Base-by-base conservation (phyloP, 2,888 invertebrate species). In the Pandemis cinnamomeana region DNA sequence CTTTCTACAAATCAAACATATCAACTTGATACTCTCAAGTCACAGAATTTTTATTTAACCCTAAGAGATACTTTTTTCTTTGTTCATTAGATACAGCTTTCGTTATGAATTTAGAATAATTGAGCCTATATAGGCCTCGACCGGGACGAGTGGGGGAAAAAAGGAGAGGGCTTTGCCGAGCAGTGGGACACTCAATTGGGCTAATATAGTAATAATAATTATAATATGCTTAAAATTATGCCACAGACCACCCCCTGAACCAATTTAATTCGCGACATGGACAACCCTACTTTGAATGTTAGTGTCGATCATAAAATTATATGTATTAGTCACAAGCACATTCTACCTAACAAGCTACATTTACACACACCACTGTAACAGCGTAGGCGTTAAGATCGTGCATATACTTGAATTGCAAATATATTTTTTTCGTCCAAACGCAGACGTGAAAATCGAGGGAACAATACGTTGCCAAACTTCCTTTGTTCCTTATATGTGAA, bases 401-500 rank as follows among this genome's bases (percentile, higher is more conserved):
- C 79, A 82, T 82, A 81, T 82, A 84, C 84, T 86, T 85, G 82
- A 87, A 87, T 87, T 91, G 87, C 86, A 86, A 89, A 89, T 75
- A 63, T 60, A 53, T 72, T 91, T 86, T 86, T 83, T 85, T 86
- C 82, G 85, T 88, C 86, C 87, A 87, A 83, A 83, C 81, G 79
- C 85, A 87, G 88, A 86, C 88, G 82, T 80, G 82, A 85, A 87
- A 87, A 86, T 75, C 80, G 81, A 81, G 79, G 81, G 84, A 85
- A 91, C 91, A 92, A 91, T 91, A 85, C 87, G 83, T 86, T 87
- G 87, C 88, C 87, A 89, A 89, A 91, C 91, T 90, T 93, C 93
- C 92, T 93, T 92, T 93, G 93, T 93, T 91, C 91, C 91, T 86
- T 89, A 86, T 85, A 85, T 81, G 85, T 69, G 77, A 78, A 82